Evolutionary conservation across 2,113 vertebrate species (phyloP), one percentile per base, ranked within the genome.

Genomic region (Calyptommatus sinebrachiatus): DNA sequence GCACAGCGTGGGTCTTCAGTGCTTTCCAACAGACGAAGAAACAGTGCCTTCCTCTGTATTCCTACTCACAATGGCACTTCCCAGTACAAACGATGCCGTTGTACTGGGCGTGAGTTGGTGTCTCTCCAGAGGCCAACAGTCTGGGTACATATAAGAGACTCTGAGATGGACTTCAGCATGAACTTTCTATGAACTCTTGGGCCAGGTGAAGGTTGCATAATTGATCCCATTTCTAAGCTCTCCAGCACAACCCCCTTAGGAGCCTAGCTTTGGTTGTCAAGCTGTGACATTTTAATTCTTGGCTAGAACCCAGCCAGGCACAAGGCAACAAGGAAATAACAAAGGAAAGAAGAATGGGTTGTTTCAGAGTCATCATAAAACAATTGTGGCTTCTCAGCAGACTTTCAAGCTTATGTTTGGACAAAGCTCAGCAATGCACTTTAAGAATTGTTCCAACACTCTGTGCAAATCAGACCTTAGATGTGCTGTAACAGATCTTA

Each of bases 351-450:
- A 66, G 77, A 77, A 68, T 84, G 82, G 48, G 78, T 14, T 29
- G 80, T 83, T 85, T 82, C 82, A 75, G 68, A 28, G 53, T 50
- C 71, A 74, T 69, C 20, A 69, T 22, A 80, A 87, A 73, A 46
- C 31, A 65, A 57, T 57, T 57, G 53, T 16, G 53, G 4, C 53
- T 57, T 57, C 53, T 57, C 53, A 57, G 18, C 53, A 57, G 12
- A 14, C 53, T 18, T 18, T 18, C 8, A 5, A 57, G 14, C 18
- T 57, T 18, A 18, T 57, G 18, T 5, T 41, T 41, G 35, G 35
- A 41, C 35, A 41, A 41, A 5, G 35, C 35, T 41, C 35, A 41
- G 35, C 35, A 41, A 41, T 41, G 35, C 35, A 41, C 35, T 41
- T 41, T 41, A 41, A 41, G 35, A 41, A 41, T 41, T 41, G 35